Conservation (phyloP, 2,888 invertebrate species). For the Sicus ferrugineus region DNA sequence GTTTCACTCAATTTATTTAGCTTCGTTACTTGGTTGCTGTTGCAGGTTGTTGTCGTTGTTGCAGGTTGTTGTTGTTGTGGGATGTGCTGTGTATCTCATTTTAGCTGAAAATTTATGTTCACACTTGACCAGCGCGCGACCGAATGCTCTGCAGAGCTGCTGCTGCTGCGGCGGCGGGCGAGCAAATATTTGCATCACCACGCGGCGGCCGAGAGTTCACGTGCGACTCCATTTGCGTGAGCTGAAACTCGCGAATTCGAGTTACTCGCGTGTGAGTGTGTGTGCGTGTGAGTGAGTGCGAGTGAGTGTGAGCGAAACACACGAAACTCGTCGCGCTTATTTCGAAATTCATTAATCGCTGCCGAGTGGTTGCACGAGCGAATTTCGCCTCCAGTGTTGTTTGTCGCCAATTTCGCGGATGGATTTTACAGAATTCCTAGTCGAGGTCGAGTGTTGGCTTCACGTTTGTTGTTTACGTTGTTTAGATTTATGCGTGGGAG, state of each 20-base stretch:
- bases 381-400: no score
- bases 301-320: no score
- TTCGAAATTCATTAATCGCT: no score
- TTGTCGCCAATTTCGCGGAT: no score
- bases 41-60: not conserved
- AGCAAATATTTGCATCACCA: constrained; percentile 18
- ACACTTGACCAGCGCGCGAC: constrained; percentile 19
- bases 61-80: not conserved
- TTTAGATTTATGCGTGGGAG: no score
- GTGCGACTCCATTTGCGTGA: not conserved
- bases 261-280: not conserved
- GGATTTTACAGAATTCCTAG: no score
- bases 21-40: not conserved
- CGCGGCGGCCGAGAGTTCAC: not conserved
- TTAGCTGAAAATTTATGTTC: constrained; percentile 11
- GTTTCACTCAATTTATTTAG: not conserved
- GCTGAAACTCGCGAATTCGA: not conserved
- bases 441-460: no score
- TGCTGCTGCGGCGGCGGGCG: not conserved
- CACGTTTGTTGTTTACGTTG: no score
- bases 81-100: not conserved
- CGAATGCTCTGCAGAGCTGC: not conserved
- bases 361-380: no score
- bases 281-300: not conserved
- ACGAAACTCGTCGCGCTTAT: no score